Conservation (phyloP, 92 coral and sea anemone species). For the Porites lobata region DNA sequence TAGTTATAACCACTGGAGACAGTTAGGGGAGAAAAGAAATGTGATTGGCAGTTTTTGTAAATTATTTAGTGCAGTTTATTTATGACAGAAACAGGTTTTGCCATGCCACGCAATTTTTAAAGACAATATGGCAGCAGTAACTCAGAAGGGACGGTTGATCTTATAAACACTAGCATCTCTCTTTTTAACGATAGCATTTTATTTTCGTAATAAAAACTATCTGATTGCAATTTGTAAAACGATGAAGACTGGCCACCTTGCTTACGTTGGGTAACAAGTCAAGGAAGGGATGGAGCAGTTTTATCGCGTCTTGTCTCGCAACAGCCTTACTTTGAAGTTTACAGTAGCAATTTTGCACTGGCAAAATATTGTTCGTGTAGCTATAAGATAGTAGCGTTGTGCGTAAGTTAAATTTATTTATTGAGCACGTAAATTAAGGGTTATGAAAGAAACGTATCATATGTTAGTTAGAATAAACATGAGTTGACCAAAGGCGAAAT, state of each 20-base stretch:
- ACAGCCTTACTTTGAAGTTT: background rate
- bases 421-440: background rate
- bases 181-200: background rate
- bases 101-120: background rate
- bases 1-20: background rate
- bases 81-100: background rate
- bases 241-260: background rate
- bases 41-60: background rate
- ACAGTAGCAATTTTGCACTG: too few relatives aligned
- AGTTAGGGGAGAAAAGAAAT: conserved; percentile 9
- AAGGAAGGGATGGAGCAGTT: too few relatives aligned
- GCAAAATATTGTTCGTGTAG: too few relatives aligned
- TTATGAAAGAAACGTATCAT: background rate
- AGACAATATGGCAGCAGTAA: background rate
- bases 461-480: background rate
- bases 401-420: too few relatives aligned
- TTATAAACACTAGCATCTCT: background rate
- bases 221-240: background rate
- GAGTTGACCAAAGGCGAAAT: background rate
- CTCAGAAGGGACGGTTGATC: background rate
- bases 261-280: background rate
- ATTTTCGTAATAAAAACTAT: background rate
- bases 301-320: background rate
- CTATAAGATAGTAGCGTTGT: too few relatives aligned
- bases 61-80: background rate